Evolutionary conservation across 64 coral and sea anemone species (phyloP).

Genomic region (Pocillopora verrucosa): DNA sequence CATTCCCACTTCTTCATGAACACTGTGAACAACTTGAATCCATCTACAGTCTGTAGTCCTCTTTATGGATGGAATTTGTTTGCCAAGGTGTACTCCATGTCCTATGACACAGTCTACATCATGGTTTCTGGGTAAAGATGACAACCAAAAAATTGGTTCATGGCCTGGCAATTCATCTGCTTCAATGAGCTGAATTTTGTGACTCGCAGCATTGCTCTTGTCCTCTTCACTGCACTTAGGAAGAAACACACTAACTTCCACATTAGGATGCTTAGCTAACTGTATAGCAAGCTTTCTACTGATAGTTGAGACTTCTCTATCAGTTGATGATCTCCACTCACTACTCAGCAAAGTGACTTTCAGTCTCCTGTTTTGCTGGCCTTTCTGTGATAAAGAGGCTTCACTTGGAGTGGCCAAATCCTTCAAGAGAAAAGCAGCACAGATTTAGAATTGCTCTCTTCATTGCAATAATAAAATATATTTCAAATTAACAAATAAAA

Average conservation of each 20-base stretch:
- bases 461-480: too few relatives aligned
- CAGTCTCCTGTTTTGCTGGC: not conserved
- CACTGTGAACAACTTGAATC: slow-evolving; percentile 9
- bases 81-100: not conserved
- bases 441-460: not conserved
- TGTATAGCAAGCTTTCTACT: slow-evolving; percentile 3
- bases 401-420: not conserved
- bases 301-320: slow-evolving; percentile 12
- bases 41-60: not conserved
- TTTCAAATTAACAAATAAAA: too few relatives aligned
- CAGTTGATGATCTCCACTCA: slow-evolving; percentile 12
- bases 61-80: not conserved
- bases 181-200: not conserved
- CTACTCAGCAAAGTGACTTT: slow-evolving; percentile 9
- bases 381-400: not conserved
- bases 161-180: not conserved
- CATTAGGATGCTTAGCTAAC: not conserved
- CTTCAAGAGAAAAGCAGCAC: not conserved
- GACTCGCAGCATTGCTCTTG: not conserved
- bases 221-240: slow-evolving; percentile 1
- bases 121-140: too few relatives aligned
- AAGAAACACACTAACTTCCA: slow-evolving; percentile 1
- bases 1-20: not conserved
- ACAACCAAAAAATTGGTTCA: too few relatives aligned
- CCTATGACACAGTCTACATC: not conserved